Conservation (phyloP, 2,113 vertebrate genomes). For the Pungitius pungitius region DNA sequence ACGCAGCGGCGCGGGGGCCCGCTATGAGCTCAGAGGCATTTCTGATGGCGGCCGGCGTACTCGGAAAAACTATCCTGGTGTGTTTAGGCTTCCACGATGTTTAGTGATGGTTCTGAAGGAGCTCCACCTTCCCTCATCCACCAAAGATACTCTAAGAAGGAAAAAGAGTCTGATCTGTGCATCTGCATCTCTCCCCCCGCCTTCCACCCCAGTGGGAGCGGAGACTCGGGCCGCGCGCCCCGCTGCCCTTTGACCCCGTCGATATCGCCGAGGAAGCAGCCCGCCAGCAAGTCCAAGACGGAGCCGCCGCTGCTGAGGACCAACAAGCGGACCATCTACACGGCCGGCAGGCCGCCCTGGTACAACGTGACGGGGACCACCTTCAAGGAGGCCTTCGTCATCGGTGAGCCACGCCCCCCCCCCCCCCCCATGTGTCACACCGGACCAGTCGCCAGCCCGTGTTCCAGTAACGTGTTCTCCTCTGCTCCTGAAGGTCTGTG, state of each 20-base stretch:
- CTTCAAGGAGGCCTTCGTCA: constrained; percentile 91
- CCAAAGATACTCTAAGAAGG: too few relatives aligned
- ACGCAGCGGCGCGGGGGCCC: constrained; percentile 43
- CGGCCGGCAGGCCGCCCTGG: constrained; percentile 89
- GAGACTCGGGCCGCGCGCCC: constrained; percentile 63
- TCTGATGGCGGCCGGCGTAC: constrained; percentile 77
- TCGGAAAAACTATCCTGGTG: background rate
- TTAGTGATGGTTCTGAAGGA: too few relatives aligned
- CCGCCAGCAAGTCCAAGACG: constrained; percentile 84
- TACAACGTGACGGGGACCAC: constrained; percentile 91
- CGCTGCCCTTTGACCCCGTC: constrained; percentile 81
- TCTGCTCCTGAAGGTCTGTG: constrained; percentile 86
- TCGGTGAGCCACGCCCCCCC: constrained; percentile 75
- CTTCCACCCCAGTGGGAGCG: constrained; percentile 64
- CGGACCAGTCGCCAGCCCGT: too few relatives aligned
- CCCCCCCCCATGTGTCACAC: too few relatives aligned
- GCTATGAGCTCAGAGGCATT: constrained; percentile 74
- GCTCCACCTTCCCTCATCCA: too few relatives aligned
- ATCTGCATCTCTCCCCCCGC: background rate
- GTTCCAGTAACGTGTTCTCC: too few relatives aligned
- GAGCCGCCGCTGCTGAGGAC: constrained; percentile 88
- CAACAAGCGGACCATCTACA: constrained; percentile 90
- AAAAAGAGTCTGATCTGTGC: background rate
- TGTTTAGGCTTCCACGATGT: too few relatives aligned
- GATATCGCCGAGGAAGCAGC: constrained; percentile 81